Conservation (phyloP, 2,113 vertebrate species). For the Circaetus gallicus region DNA sequence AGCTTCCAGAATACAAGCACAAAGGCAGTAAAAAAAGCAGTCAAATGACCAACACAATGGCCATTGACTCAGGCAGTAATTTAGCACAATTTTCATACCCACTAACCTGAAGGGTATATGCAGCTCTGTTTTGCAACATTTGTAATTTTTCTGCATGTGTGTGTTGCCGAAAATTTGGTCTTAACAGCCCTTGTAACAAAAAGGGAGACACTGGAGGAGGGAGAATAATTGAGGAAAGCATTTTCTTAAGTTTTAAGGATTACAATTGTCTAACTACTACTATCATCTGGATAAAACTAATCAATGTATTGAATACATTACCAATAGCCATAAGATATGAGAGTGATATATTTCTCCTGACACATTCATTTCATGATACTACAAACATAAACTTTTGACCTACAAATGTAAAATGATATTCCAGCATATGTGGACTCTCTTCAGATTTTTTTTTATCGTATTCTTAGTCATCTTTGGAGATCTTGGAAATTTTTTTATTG, state of each 20-base stretch:
- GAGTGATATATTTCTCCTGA: background rate
- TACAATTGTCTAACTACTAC: background rate
- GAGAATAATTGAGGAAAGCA: background rate
- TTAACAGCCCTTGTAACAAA: background rate
- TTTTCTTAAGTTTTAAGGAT: background rate
- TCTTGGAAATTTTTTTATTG: background rate
- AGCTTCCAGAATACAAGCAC: background rate
- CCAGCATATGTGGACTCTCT: background rate
- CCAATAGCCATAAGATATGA: background rate
- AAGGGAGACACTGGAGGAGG: background rate
- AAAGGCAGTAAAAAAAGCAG: background rate
- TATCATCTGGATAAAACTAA: background rate
- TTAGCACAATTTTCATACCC: background rate
- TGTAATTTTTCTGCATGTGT: background rate
- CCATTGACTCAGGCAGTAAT: background rate
- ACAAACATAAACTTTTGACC: background rate
- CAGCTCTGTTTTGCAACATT: background rate
- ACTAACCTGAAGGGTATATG: rapidly evolving
- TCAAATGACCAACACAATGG: background rate
- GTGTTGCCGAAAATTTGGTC: background rate
- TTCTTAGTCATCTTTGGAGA: background rate
- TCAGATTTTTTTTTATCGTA: background rate
- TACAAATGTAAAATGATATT: background rate
- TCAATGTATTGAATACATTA: background rate
- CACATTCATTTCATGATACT: background rate